These are phyloP conservation scores for Falcunculus frontatus DNA, from an alignment of 2,113 vertebrate genomes.

Conservation along the genomic window DNA sequence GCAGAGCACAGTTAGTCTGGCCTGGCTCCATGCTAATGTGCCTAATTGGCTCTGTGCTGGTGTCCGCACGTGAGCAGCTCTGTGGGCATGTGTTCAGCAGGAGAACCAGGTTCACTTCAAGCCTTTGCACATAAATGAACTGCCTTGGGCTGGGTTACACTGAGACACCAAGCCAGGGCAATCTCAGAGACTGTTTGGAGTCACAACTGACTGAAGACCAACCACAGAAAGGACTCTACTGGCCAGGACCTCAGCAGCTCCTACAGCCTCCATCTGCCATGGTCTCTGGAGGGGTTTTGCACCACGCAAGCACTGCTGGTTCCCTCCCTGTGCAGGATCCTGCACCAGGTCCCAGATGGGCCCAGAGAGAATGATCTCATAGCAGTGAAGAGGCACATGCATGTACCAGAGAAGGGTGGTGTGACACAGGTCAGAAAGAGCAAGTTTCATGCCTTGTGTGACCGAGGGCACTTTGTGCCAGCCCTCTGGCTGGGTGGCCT, in stretches of 20 bases:
- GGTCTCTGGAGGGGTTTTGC: background rate
- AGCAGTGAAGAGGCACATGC: background rate
- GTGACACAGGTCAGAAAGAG: background rate
- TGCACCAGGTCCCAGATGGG: background rate
- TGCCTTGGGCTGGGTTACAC: background rate
- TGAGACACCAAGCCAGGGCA: background rate
- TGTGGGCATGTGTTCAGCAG: background rate
- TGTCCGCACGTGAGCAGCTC: accelerated
- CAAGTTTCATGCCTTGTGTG: background rate
- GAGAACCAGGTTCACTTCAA: background rate
- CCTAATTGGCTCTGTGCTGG: accelerated
- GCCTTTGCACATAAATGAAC: background rate
- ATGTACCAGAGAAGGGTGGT: background rate
- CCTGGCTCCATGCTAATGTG: background rate
- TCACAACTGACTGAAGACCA: background rate
- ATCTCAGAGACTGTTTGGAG: background rate
- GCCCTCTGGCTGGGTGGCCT: background rate
- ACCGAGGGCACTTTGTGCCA: background rate
- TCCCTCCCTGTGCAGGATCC: background rate
- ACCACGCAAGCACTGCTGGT: background rate
- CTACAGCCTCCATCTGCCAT: background rate
- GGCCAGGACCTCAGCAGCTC: background rate
- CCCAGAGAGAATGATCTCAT: accelerated
- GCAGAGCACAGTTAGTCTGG: background rate
- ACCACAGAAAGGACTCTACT: background rate